Percentiles rank a stretch among this genome's conserved stretches.
Conservation (phyloP, 2,888 invertebrate genomes). For the Scrobipalpa costella region DNA sequence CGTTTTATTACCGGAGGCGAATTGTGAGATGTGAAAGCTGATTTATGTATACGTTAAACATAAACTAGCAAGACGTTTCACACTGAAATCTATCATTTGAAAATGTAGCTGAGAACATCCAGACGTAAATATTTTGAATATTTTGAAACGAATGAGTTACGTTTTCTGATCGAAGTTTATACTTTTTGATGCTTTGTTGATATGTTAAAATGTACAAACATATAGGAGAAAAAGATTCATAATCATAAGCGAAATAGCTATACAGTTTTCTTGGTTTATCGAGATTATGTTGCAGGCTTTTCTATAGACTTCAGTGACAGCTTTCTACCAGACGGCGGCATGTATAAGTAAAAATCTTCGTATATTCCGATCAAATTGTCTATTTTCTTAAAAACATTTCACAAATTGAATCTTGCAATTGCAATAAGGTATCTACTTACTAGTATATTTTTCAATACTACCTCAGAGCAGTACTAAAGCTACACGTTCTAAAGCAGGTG, state of each 20-base stretch:
- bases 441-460: no score
- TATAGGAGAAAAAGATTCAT: no score
- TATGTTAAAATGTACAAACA: no score
- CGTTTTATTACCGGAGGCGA: conserved; percentile 23
- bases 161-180: not conserved
- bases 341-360: no score
- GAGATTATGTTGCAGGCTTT: no score
- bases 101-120: not conserved
- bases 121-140: not conserved
- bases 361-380: not conserved
- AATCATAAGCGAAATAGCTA: no score
- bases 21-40: conserved; percentile 15
- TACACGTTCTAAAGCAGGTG: not conserved
- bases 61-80: not conserved
- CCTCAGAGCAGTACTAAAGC: not conserved
- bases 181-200: not conserved
- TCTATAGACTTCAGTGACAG: no score
- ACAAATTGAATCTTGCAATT: no score
- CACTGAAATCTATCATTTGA: not conserved
- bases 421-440: no score
- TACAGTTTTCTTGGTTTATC: no score
- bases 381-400: not conserved
- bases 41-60: conserved; percentile 2
- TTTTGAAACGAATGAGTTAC: not conserved
- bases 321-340: no score